Evolutionary conservation across 1,140 invertebrate genomes (phyloP), one percentile per base, ranked within the genome.

Genomic region (Caenorhabditis inopinata): DNA sequence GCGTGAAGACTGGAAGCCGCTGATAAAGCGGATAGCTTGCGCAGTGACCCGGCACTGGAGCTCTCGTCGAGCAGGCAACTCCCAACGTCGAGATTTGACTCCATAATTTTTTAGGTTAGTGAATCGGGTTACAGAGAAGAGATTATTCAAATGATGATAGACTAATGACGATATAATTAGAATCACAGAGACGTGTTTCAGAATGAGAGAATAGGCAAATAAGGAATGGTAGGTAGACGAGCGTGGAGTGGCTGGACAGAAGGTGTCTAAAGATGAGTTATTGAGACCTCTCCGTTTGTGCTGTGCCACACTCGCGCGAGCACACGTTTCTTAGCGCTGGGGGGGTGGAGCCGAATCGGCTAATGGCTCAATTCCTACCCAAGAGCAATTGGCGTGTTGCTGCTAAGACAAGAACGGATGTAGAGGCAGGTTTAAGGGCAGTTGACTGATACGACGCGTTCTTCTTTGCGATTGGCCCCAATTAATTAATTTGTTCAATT

Each of bases 51-150:
- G 2, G 76, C 53, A 25, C 58, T 68, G 3, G 58, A 68, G 27
- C 58, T 38, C 58, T 78, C 76, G 76, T 78, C 76, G 1, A 78
- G 76, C 0, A 78, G 76, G 51, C 76, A 78, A 48, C 49, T 58
- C 5, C 49, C 53, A 32, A 78, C 76, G 27, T 78, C 76, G 18
- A 78, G 76, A 47, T 51, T 78, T 16, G 49, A 58, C 76, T 78
- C 76, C 76, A 78, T 78, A 49, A 47, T 49, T 49, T 27, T 47
- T 25, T 35, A 18, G 9, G 45, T 27, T 68, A n/a, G n/a, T 68
- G 38, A 16, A 21, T 0, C 1, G 38, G 12, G 58, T 21, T 21
- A 29, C n/a, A n/a, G n/a, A n/a, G n/a, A n/a, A n/a, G n/a, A n/a
- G n/a, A n/a, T n/a, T n/a, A n/a, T n/a, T n/a, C n/a, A n/a, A n/a